Evolutionary conservation across 2,797 vertebrate species (phyloP), one percentile per base, ranked within the genome.

Genomic region (Emys orbicularis): DNA sequence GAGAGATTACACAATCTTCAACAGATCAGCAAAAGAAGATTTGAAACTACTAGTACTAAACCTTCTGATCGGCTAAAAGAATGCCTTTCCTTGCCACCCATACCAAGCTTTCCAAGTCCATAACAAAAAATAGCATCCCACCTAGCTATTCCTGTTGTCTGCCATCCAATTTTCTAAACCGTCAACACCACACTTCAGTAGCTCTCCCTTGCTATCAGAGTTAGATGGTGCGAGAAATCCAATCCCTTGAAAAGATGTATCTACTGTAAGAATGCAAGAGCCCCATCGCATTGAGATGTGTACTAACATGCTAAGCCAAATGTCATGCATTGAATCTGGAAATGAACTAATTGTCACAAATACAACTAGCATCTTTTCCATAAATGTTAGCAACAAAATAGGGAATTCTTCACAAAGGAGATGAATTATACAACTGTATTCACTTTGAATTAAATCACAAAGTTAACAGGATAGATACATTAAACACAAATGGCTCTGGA

Each of bases 1-100:
- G 95, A 93, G 97, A 98, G 99, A 99, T 99, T 99, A 99, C 98
- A 99, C 98, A 98, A 98, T 98, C 99, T 98, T 98, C 97, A 98
- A 97, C 98, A 98, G 98, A 99, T 99, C 99, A 99, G 97, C 97
- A 97, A 96, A 98, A 98, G 97, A 98, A 98, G 98, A 98, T 99
- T 98, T 98, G 98, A 98, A 98, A 98, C 16, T 95, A 98, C 98
- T 98, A 97, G 96, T 96, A 97, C 97, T 98, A 98, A 99, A 99
- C 98, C 98, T 98, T 98, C 97, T 97, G 98, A 99, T 98, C 96
- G 98, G 90, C 80, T 44, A 37, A 74, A 85, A 72, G 79, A 83
- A 92, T 94, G 90, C 92, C 61, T 84, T 76, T 90, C 84, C 57
- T 50, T 18, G 49, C 23, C 1, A 2, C 59, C 44, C 49, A 68